Evolutionary conservation across 1,140 invertebrate species (phyloP).

Genomic region (Macrosteles quadrilineatus): DNA sequence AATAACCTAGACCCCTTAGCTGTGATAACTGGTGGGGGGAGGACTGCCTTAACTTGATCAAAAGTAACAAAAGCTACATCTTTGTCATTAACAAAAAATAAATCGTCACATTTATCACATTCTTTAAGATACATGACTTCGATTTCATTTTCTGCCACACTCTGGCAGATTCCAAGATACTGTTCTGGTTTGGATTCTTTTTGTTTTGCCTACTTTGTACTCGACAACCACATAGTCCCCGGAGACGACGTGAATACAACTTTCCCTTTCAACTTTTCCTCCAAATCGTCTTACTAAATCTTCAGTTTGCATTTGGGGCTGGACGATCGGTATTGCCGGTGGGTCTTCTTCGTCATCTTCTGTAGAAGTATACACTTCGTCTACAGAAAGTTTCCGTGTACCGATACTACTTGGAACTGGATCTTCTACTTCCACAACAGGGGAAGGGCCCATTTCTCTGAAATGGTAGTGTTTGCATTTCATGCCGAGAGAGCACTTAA

Average conservation of each 20-base stretch:
- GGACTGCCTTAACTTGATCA: not conserved
- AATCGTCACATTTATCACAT: not conserved
- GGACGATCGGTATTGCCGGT: not conserved
- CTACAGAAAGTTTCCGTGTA: not conserved
- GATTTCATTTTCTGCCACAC: not conserved
- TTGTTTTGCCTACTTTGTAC: not conserved
- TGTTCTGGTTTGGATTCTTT: not conserved
- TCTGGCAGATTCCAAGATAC: constrained; percentile 9
- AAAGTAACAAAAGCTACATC: not conserved
- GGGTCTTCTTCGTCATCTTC: not conserved
- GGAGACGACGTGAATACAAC: no score
- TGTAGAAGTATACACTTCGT: not conserved
- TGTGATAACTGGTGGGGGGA: not conserved
- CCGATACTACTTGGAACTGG: no score
- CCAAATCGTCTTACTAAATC: not conserved
- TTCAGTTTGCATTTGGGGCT: not conserved
- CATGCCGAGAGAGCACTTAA: no score
- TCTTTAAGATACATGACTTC: not conserved
- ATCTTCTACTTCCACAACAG: not conserved
- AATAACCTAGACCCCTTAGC: not conserved
- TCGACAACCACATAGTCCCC: no score
- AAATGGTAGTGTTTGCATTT: no score
- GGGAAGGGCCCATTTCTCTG: no score
- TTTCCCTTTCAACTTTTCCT: not conserved
- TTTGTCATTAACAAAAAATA: not conserved